These are phyloP conservation scores for Babyrousa celebensis DNA, from an alignment of 2,797 vertebrate species.

Conservation along the genomic window DNA sequence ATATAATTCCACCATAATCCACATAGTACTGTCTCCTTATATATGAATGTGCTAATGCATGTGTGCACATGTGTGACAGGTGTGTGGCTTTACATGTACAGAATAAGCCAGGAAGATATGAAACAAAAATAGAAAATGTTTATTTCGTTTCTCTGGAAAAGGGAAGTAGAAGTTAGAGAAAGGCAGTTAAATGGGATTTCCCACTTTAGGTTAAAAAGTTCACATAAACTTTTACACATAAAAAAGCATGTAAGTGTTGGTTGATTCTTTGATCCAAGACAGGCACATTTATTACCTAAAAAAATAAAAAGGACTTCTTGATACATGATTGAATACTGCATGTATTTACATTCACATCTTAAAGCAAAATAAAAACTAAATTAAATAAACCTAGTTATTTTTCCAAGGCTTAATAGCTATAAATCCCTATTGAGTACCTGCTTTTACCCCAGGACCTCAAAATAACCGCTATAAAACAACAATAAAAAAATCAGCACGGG, in stretches of 20 bases:
- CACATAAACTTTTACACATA: neutral
- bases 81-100: neutral
- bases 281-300: neutral
- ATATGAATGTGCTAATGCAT: neutral
- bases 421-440: neutral
- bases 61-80: neutral
- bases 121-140: neutral
- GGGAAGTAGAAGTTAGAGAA: neutral
- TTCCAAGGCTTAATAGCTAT: neutral
- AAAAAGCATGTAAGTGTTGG: neutral
- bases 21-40: neutral
- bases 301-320: too few species aligned
- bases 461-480: neutral
- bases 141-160: neutral
- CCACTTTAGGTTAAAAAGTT: neutral
- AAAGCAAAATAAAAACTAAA: neutral
- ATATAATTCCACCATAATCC: neutral
- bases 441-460: conserved; percentile 53
- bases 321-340: neutral
- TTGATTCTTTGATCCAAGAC: conserved; percentile 22
- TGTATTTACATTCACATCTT: neutral
- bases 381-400: conserved; percentile 48
- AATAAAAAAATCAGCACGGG: neutral
- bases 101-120: neutral
- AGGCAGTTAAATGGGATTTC: neutral